Base-by-base conservation (phyloP, 2,888 invertebrate species). In the Cheilosia grossa region DNA sequence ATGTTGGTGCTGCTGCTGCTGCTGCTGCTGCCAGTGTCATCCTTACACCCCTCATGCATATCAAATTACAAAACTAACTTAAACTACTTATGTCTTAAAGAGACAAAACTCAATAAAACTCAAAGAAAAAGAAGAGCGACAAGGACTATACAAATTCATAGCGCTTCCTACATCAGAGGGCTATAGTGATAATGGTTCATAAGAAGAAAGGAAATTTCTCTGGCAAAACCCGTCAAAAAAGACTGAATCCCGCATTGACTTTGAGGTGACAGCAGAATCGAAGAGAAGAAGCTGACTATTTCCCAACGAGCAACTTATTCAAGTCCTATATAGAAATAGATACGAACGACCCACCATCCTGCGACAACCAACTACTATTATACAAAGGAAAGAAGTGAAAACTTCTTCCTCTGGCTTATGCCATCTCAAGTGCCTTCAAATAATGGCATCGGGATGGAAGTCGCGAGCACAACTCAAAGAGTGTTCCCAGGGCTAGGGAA, bases 1-100 rank as follows among this genome's bases (percentile, higher is more conserved):
- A 27, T 53, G 33, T n/a, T n/a, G n/a, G n/a, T n/a, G n/a, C 64
- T 79, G 54, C 59, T 64, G 24, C 44, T 53, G 33, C 54, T 80
- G 59, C 59, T 64, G 33, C 44, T 53, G 33, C 64, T 79, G 59
- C 59, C 40, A 85, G 58, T 73, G 59, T 61, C 27, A 37, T 40
- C 56, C 47, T 63, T 54, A 66, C 80, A 70, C 53, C 70, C 54
- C 75, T 66, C 70, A 85, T 85, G 85, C 85, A 85, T 81, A 85
- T 85, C 81, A 81, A 81, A 77, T 85, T 85, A 85, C 85, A 85
- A 85, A 85, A 85, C 80, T 81, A 81, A 85, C 85, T 85, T 81
- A 72, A 81, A 85, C 85, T 85, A 77, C 81, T 85, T 80, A 81
- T 58, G 74, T 72, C 51, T 81, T 81, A 81, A 81, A 72, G 70